Conservation (phyloP, 2,888 invertebrate species). For the Vanessa cardui region DNA sequence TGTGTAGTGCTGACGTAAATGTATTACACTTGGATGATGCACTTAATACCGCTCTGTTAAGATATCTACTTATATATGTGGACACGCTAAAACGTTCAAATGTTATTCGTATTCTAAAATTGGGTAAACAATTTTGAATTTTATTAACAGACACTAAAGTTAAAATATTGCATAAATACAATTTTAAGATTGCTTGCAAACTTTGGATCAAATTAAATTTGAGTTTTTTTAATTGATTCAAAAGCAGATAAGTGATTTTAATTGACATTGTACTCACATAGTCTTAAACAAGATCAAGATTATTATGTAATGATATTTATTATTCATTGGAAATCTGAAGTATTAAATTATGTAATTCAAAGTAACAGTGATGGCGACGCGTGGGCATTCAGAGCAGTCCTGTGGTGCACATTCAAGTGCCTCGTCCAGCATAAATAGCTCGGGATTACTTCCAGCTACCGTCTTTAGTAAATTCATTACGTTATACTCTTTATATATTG, state of each 20-base stretch:
- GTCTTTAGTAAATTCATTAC: constrained; percentile 58
- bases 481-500: not conserved
- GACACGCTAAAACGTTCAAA: not conserved
- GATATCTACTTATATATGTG: constrained; percentile 1
- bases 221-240: too few species aligned
- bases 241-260: not conserved
- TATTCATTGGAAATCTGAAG: constrained; percentile 11
- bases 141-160: not conserved
- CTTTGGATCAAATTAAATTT: too few species aligned
- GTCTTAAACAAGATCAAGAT: not conserved
- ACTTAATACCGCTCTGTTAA: constrained; percentile 15
- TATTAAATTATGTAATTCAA: not conserved
- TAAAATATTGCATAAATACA: too few species aligned
- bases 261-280: not conserved
- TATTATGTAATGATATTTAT: not conserved
- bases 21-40: constrained; percentile 46
- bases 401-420: constrained; percentile 63
- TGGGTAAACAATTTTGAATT: not conserved
- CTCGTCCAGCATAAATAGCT: constrained; percentile 52
- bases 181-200: too few species aligned
- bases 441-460: constrained; percentile 55
- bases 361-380: constrained; percentile 43
- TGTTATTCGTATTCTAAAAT: too few species aligned
- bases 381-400: constrained; percentile 60
- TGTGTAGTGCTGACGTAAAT: constrained; percentile 56